These are phyloP conservation scores for Mus pahari DNA, from an alignment of 2,113 vertebrate species.

Conservation along the genomic window DNA sequence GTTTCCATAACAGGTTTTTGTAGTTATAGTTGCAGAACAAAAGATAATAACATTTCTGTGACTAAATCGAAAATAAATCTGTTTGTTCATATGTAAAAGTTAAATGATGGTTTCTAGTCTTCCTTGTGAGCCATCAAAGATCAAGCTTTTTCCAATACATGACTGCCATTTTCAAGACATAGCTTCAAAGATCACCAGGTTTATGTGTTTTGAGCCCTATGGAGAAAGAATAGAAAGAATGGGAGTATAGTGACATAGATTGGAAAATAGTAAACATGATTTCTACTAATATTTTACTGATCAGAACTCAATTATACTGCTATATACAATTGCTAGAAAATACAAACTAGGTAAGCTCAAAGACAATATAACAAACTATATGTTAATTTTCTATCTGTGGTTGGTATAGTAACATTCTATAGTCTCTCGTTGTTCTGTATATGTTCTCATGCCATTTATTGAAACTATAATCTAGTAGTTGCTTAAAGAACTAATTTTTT, in stretches of 20 bases:
- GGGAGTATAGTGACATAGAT: neutral
- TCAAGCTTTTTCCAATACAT: neutral
- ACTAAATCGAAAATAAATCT: neutral
- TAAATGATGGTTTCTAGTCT: neutral
- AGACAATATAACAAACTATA: neutral
- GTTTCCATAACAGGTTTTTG: neutral
- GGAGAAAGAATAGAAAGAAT: neutral
- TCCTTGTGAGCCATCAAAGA: neutral
- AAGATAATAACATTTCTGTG: neutral
- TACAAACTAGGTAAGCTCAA: neutral
- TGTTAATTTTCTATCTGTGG: neutral
- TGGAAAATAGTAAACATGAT: neutral
- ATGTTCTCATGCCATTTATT: neutral
- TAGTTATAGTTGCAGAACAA: conserved; percentile 40
- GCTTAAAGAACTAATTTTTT: conserved; percentile 36
- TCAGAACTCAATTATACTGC: neutral
- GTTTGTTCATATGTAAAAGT: neutral
- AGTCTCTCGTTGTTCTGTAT: neutral
- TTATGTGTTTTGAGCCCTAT: conserved; percentile 3
- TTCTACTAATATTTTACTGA: neutral
- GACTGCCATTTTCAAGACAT: neutral
- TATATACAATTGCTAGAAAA: neutral
- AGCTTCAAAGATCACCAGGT: neutral
- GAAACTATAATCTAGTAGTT: neutral
- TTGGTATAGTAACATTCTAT: neutral